Conservation (phyloP, 2,888 invertebrate genomes). For the Dinocampus coccinellae region DNA sequence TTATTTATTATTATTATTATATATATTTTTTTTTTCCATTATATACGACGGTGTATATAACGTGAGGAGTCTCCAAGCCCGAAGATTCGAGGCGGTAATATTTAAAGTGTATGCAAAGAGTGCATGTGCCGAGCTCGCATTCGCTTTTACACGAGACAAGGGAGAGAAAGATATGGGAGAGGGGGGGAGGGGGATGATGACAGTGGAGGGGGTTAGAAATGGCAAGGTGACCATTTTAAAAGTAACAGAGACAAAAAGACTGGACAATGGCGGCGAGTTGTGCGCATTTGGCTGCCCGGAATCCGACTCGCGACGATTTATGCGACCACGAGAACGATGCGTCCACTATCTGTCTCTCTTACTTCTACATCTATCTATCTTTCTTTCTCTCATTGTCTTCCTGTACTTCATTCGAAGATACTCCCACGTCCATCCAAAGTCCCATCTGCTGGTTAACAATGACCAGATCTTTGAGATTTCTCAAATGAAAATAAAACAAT, state of each 20-base stretch:
- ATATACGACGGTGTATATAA: too few species aligned
- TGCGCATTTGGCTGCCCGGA: constrained; percentile 63
- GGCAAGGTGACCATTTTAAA: constrained; percentile 20
- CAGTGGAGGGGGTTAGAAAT: constrained; percentile 23
- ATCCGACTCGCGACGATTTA: constrained; percentile 67
- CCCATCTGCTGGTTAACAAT: constrained; percentile 35
- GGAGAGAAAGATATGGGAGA: too few species aligned
- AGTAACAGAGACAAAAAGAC: constrained; percentile 21
- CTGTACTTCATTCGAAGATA: constrained; percentile 38
- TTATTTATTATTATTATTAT: too few species aligned
- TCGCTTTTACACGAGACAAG: constrained; percentile 32
- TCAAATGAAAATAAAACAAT: neutral
- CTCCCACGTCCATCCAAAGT: constrained; percentile 36
- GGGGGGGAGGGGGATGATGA: too few species aligned
- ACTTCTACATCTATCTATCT: constrained; percentile 41
- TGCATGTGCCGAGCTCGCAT: constrained; percentile 48
- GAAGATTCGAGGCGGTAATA: constrained; percentile 57
- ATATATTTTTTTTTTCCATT: too few species aligned
- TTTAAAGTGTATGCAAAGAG: constrained; percentile 67
- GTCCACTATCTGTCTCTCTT: constrained; percentile 42
- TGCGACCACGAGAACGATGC: constrained; percentile 56
- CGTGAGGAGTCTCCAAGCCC: constrained; percentile 33
- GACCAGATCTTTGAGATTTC: constrained; percentile 25
- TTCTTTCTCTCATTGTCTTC: constrained; percentile 25
- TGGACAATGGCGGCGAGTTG: constrained; percentile 61